Base-by-base conservation (phyloP, 2,888 invertebrate genomes). In the Amblyjoppa proteus region DNA sequence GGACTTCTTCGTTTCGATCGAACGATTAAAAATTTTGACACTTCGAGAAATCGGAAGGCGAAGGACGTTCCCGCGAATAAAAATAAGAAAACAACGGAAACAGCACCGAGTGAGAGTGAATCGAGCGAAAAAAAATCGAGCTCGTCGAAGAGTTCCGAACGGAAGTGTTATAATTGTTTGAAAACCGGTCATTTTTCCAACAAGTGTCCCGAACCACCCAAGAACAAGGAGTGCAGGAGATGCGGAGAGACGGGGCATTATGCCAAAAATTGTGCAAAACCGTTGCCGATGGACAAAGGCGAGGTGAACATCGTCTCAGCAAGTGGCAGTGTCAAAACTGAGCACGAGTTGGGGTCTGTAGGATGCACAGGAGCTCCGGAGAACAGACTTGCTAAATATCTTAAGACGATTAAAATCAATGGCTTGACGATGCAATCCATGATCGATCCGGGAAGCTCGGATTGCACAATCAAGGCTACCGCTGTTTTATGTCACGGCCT, bases 401-500 rank as follows among this genome's bases (percentile, higher is more conserved):
- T 87, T 3, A 87, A 87, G 20, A 64, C 31, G 3, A 41, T 82
- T 0, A 58, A 41, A 2, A 51, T 87, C 0, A 71, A 87, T 7
- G 84, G 70, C 1, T 58, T 20, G 20, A 9, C n/a, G 13, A 28
- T 69, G 3, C n/a, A 51, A 51, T 79, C 85, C 0, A 71, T 84
- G 53, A 53, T 53, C 20, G 53, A 53, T 7, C 53, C 53, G n/a
- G 53, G 76, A 64, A 81, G 84, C 51, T 75, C 84, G 11, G 86
- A 69, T n/a, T 84, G 86, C 25, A 87, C 87, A 2, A 79, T 87
- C 16, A 85, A 73, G 38, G 78, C 87, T 16, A 58, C 81, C 2
- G 20, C 25, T 16, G 82, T 83, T 11, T 41, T 83, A n/a, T 38
- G 41, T 2, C 51, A 80, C 20, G 58, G 28, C 13, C 71, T 80